Base-by-base conservation (phyloP, 2,113 vertebrate genomes). In the Eurystomus gularis region DNA sequence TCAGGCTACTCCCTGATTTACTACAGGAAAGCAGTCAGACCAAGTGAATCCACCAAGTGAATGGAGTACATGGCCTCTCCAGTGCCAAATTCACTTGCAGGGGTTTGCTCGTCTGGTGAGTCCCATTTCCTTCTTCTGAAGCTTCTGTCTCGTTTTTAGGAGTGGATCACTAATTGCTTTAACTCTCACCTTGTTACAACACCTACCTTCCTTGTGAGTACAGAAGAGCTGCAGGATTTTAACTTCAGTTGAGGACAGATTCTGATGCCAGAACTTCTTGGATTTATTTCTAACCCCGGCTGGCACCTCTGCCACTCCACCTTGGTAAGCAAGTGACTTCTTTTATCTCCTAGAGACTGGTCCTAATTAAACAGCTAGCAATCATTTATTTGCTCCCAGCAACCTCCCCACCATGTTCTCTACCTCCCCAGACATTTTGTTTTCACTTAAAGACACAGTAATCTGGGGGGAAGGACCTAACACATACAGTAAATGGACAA, bases 301-400 rank as follows among this genome's bases (percentile, higher is more conserved):
- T 83, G 33, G 20, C 29, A 77, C 16, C 10, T 86, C 42, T 77
- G 28, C 40, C 0, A 0, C 37, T 73, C 15, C 64, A 66, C 8
- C 26, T 7, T 0, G 0, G 16, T 66, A 19, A 85, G 33, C 31
- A 62, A 69, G n/a, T 2, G 33, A 10, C 24, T 72, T 37, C 14
- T 87, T 73, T 83, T 66, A 46, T 77, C 64, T 86, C 39, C 51
- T 55, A 54, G 35, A 54, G 54, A 33, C 42, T 33, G 28, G 9
- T 83, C 55, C n/a, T 81, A 55, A 75, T 78, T 75, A 90, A 90
- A 42, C 35, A 51, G 16, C 37, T 55, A 70, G 12, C 21, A 40
- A 42, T 81, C 82, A 42, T 7, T 7, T 73, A 52, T 86, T 94
- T 94, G 26, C 33, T 26, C 29, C 31, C 64, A 62, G 68, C 17